Conservation (phyloP, 2,113 vertebrate species). For the Cyphomyrus plagiostoma region DNA sequence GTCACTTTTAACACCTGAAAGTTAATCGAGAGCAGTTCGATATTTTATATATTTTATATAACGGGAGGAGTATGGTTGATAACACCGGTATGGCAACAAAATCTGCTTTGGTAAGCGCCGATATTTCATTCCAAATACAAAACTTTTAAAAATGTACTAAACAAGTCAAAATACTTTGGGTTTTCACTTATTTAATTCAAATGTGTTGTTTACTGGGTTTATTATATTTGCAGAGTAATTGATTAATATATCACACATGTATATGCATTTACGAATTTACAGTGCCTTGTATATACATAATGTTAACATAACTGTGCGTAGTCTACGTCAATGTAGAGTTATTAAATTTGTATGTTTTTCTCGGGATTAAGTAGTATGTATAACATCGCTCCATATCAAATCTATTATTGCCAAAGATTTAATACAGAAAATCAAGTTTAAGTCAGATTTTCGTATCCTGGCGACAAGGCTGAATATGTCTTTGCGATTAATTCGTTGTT, state of each 20-base stretch:
- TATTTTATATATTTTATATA: constrained; percentile 26
- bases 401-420: background rate
- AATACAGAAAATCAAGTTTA: background rate
- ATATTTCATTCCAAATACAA: background rate
- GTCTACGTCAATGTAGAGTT: background rate
- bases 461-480: background rate
- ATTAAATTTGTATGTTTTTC: background rate
- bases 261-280: background rate
- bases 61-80: constrained; percentile 67
- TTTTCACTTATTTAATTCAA: background rate
- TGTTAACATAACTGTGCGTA: background rate
- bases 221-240: background rate
- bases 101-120: constrained; percentile 67
- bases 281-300: background rate
- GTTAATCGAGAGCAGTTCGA: constrained; percentile 36
- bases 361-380: background rate
- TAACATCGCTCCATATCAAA: background rate
- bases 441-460: background rate
- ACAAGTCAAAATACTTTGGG: background rate
- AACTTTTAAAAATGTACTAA: background rate
- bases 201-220: background rate
- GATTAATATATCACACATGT: background rate
- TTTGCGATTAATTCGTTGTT: background rate
- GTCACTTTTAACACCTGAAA: constrained; percentile 32
- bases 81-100: constrained; percentile 62